These are phyloP conservation scores for Temnothorax longispinosus DNA, from an alignment of 1,140 invertebrate species.

Conservation along the genomic window DNA sequence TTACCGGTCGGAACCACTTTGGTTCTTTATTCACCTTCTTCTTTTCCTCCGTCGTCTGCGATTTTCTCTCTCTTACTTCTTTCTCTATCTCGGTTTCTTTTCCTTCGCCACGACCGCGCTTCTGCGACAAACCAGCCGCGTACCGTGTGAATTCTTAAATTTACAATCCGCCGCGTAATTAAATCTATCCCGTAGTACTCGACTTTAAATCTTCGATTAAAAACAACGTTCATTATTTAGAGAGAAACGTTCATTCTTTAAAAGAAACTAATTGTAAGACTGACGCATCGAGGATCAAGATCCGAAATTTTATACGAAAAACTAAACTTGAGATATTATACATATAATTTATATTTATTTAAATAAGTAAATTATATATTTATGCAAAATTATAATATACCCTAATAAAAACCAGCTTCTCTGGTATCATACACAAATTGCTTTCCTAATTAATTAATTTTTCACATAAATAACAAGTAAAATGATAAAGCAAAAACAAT, in stretches of 20 bases:
- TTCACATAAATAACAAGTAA: neutral
- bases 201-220: neutral
- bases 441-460: neutral
- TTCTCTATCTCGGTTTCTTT: constrained; percentile 1
- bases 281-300: neutral
- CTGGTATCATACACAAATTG: neutral
- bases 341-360: neutral
- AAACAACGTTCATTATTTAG: neutral
- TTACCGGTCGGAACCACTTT: constrained; percentile 49
- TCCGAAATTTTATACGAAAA: neutral
- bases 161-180: constrained; percentile 53
- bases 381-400: neutral
- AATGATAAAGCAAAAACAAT: neutral
- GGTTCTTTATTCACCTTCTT: constrained; percentile 25
- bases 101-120: neutral
- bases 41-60: neutral
- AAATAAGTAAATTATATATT: neutral
- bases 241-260: neutral
- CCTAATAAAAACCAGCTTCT: neutral
- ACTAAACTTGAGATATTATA: neutral
- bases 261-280: neutral
- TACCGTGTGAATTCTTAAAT: constrained; percentile 55
- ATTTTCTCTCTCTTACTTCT: neutral
- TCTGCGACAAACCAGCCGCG: neutral
- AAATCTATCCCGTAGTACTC: constrained; percentile 30